These are phyloP conservation scores for Beaufortia kweichowensis DNA, from an alignment of 2,113 vertebrate species.

Conservation along the genomic window DNA sequence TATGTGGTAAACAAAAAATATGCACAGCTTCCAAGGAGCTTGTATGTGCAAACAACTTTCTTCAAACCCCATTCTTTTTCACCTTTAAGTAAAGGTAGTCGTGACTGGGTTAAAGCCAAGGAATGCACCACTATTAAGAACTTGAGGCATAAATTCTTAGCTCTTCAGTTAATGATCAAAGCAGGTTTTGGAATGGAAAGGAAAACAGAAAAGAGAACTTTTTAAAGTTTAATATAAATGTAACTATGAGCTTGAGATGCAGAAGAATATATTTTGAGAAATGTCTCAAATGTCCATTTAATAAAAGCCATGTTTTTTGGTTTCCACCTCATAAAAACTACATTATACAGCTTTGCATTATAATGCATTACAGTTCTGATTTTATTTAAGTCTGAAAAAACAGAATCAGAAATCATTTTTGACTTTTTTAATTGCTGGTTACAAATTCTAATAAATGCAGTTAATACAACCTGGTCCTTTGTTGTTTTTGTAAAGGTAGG, in stretches of 20 bases:
- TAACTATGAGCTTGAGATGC: conserved; percentile 25
- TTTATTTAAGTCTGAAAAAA: too few species aligned
- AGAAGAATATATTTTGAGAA: conserved; percentile 16
- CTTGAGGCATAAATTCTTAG: neutral
- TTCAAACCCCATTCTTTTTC: neutral
- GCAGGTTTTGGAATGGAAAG: conserved; percentile 10
- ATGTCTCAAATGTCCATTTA: too few species aligned
- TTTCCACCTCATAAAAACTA: too few species aligned
- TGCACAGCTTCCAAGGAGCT: neutral
- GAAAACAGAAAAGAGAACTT: conserved; percentile 20
- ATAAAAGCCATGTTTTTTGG: too few species aligned
- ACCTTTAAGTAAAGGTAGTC: neutral
- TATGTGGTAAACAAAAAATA: neutral
- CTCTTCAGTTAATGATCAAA: conserved; percentile 19
- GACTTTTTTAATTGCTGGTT: too few species aligned
- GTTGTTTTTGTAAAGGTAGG: too few species aligned
- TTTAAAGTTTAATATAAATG: conserved; percentile 22
- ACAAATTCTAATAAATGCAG: too few species aligned
- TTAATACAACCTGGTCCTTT: too few species aligned
- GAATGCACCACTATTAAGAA: conserved; percentile 32
- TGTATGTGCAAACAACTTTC: neutral
- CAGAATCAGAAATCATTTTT: too few species aligned
- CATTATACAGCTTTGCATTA: too few species aligned
- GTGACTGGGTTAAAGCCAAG: conserved; percentile 9
- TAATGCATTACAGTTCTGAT: too few species aligned